Base-by-base conservation (phyloP, 2,888 invertebrate genomes). In the Tenthredo mesomela region DNA sequence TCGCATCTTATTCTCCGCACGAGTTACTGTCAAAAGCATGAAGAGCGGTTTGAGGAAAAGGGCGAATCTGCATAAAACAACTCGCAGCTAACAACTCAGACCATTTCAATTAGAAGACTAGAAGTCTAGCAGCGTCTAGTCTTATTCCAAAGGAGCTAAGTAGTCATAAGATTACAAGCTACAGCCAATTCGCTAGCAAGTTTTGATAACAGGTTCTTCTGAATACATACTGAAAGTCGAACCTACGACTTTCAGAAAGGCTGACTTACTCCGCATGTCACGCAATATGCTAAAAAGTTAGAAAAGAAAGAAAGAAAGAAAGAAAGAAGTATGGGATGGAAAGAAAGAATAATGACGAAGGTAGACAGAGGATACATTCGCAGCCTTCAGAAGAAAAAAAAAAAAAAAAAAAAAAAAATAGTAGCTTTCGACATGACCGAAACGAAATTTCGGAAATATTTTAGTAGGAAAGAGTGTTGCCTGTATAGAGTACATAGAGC, bases 121-220 rank as follows among this genome's bases (percentile, higher is more conserved):
- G 37, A 37, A n/a, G 47, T 40, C 47, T 75, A 47, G 21, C 37
- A 15, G 3, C 9, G 47, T 75, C 73, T 75, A 75, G 47, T 15
- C 43, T 43, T 15, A 70, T 70, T n/a, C 6, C n/a, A 4, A 18
- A 37, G n/a, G 73, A 47, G 50, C 18, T 33, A 50, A 50, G 33
- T 7, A 7, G 29, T 54, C 3, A 54, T 33, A 18, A 33, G 33
- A 77, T 77, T 77, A 54, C 47, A 29, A 75, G 47, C 75, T 75
- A 25, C 21, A 9, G 75, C 47, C 47, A 75, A 77, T 77, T 77
- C 25, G 9, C 43, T 54, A 1, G 6, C 21, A 73, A 77, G 37
- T 54, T 77, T 54, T 29, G 47, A 50, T 77, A 29, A 15, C 77
- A n/a, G 54, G 29, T 43, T 73, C 43, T 73, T 77, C 47, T 47